A percentile compares a stretch with the other conserved stretches of the same genome.
These are phyloP conservation scores for Hystrix brachyura DNA, from an alignment of 2,113 vertebrate genomes.

Conservation along the genomic window DNA sequence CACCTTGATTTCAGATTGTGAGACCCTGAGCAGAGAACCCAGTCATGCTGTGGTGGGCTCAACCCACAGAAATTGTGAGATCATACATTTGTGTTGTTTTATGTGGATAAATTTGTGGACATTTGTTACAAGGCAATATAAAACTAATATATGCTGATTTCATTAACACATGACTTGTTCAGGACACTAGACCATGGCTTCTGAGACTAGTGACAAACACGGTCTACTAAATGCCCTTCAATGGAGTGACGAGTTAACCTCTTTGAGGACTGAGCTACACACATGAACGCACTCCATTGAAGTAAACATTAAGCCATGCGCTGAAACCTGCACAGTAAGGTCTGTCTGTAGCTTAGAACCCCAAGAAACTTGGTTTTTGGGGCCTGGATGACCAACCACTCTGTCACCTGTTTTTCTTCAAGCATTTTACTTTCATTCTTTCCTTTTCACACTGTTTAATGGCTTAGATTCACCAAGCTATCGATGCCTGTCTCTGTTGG, in stretches of 20 bases:
- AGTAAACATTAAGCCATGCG: neutral
- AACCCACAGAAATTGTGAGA: neutral
- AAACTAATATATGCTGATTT: neutral
- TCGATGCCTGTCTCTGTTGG: neutral
- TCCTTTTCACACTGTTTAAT: neutral
- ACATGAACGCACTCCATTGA: neutral
- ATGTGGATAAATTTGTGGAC: neutral
- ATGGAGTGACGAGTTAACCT: neutral
- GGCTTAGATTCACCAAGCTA: neutral
- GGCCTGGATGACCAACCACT: neutral
- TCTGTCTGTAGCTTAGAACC: neutral
- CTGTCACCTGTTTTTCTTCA: slow-evolving; percentile 18
- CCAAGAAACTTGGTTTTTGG: neutral
- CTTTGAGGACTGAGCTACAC: neutral
- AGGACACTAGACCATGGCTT: neutral
- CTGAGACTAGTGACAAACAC: neutral
- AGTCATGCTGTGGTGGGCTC: neutral
- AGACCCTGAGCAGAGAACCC: neutral
- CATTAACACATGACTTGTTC: neutral
- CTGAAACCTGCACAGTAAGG: neutral
- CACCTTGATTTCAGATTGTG: neutral
- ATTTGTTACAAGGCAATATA: neutral
- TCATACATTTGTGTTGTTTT: neutral
- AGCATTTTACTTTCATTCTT: neutral
- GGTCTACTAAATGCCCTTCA: neutral